A percentile compares a stretch with the other conserved stretches of the same genome.
These are phyloP conservation scores for Falco berigora DNA, from an alignment of 2,797 vertebrate species.

Conservation along the genomic window DNA sequence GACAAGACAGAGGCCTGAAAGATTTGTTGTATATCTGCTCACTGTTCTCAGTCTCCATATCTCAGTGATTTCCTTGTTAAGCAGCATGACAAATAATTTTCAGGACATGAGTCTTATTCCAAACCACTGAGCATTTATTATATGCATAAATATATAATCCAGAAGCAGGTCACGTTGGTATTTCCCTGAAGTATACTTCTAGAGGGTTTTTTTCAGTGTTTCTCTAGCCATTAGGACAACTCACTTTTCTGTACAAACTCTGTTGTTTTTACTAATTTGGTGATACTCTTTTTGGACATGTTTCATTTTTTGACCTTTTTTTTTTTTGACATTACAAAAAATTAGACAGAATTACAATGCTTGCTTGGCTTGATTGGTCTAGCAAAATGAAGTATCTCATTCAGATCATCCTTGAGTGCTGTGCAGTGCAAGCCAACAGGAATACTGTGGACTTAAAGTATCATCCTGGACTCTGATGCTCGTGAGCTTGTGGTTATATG, in stretches of 20 bases:
- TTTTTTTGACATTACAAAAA: neutral
- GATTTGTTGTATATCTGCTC: neutral
- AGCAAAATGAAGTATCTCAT: neutral
- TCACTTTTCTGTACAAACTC: neutral
- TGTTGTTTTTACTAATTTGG: neutral
- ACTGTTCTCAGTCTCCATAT: neutral
- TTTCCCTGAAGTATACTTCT: neutral
- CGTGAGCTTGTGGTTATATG: neutral
- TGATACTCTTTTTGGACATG: neutral
- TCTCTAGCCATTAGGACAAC: neutral
- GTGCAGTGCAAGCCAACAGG: neutral
- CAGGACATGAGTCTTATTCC: neutral
- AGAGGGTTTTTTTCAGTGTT: neutral
- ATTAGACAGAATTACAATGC: neutral
- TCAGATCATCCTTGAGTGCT: neutral
- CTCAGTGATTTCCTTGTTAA: neutral
- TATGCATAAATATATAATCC: neutral
- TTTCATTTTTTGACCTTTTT: neutral
- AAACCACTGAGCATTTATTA: neutral
- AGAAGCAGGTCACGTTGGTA: neutral
- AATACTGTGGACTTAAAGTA: neutral
- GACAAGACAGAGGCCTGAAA: neutral
- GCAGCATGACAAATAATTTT: neutral
- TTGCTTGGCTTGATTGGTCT: neutral
- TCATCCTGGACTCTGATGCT: neutral